Evolutionary conservation across 2,888 invertebrate species (phyloP).

Genomic region (Iselma pallidipennis): DNA sequence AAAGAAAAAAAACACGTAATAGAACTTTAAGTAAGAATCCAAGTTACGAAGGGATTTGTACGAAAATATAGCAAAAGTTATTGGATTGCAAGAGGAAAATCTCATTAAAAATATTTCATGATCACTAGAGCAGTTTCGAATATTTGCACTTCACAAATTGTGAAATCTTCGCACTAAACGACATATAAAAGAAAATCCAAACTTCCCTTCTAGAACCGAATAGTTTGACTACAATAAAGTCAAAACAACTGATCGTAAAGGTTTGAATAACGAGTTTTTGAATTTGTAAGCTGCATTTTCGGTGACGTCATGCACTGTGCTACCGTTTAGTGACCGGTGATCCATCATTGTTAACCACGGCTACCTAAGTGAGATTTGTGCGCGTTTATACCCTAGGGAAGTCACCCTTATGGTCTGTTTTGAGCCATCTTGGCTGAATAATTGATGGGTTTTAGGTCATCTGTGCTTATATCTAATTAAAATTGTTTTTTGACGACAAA

Average conservation of each 20-base stretch:
- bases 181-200: no score
- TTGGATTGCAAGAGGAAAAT: not conserved
- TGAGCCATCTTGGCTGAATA: slow-evolving; percentile 39
- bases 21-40: not conserved
- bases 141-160: no score
- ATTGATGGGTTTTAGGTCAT: slow-evolving; percentile 34
- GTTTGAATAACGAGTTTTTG: no score
- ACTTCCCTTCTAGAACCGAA: no score
- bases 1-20: not conserved
- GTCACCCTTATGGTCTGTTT: slow-evolving; percentile 22
- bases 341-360: slow-evolving; percentile 42
- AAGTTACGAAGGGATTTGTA: not conserved
- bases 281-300: no score
- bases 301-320: slow-evolving; percentile 31
- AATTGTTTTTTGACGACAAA: not conserved
- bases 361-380: slow-evolving; percentile 50
- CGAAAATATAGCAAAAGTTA: not conserved
- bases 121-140: not conserved
- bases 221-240: no score
- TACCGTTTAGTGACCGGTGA: slow-evolving; percentile 33
- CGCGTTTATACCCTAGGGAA: slow-evolving; percentile 32
- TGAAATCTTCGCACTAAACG: no score
- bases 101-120: not conserved
- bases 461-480: slow-evolving; percentile 22
- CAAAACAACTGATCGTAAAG: no score